Base-by-base conservation (phyloP, 2,797 vertebrate species). In the Petrocephalus schoutedeni region DNA sequence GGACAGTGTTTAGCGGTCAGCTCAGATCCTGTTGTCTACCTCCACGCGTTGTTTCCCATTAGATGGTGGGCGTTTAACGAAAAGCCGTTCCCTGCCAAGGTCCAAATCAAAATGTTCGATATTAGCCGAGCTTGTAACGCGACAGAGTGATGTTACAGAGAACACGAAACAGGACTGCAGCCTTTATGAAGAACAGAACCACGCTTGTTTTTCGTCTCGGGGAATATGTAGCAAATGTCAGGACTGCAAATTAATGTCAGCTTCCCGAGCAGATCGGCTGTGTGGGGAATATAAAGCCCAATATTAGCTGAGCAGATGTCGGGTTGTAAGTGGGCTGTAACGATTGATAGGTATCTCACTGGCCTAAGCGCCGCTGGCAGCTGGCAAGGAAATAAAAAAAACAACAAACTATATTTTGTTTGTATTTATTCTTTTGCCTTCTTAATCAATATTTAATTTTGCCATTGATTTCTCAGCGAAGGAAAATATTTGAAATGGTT, bases 401-500 rank as follows among this genome's bases (percentile, higher is more conserved):
- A 41, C 28, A 85, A 67, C 5, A 54, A 86, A 87, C 58, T 19
- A 32, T 49, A 86, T 88, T 85, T 88, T 85, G 87, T 74, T 77
- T 59, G 54, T 80, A 86, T 86, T 88, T 86, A 58, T 86, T 88
- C 53, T 49, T 88, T 57, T 86, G 57, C 58, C 53, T 23, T 82
- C 45, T 87, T 45, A 87, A 89, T 89, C 88, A 87, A 89, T 89
- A 89, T 89, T 49, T 89, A 87, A 89, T 89, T 89, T 89, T 82
- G 67, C 85, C 74, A 67, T 21, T 10, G 19, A 58, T 86, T 80
- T 57, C 5, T 59, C 57, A 80, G 74, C 28, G 56, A 67, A 54
- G 71, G 71, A 54, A 53, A 56, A 82, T 83, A 83, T 87, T 85
- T 53, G 74, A 83, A 87, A 51, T 45, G 56, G 88, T 83, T 83